Evolutionary conservation across 2,113 vertebrate genomes (phyloP), one percentile per base, ranked within the genome.

Genomic region (Natator depressus): DNA sequence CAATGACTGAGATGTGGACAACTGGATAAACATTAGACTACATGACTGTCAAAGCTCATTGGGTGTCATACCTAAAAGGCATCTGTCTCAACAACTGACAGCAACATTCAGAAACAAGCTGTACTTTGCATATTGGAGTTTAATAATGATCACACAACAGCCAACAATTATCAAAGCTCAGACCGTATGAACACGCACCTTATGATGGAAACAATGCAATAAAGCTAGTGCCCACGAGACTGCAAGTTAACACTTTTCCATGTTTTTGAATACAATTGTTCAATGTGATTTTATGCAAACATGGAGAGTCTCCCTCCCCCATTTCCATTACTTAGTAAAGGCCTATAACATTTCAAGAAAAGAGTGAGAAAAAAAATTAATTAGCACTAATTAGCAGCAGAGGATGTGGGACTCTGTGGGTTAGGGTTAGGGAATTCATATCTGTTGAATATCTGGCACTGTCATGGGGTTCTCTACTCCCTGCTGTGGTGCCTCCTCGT

Each of bases 21-120:
- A 95, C 59, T 81, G 85, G 65, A 42, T 92, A 92, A 96, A 93
- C 87, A 94, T 9, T 85, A 78, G 85, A 93, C 87, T 69, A 4
- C 3, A 7, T 25, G 65, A 88, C 22, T 83, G 75, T 89, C 84
- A 96, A 95, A 89, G 59, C 22, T 89, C 90, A 25, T 54, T 47
- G 35, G 29, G 6, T 38, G 46, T 59, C 87, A 94, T 86, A 76
- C 80, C 65, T 85, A 87, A 65, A 92, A 84, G 81, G 24, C 27
- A 62, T 92, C 62, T 79, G 10, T 75, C 83, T 94, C 83, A 92
- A 92, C 19, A 91, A 80, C 47, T 91, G 82, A 95, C 35, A 78
- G n/a, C 5, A 85, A 90, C 89, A 80, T 81, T 87, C 42, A 83
- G 79, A 97, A 93, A 59, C 31, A 55, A 78, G 11, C 38, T 78